Evolutionary conservation across 2,797 vertebrate species (phyloP).

Genomic region (Anabacerthia variegaticeps): DNA sequence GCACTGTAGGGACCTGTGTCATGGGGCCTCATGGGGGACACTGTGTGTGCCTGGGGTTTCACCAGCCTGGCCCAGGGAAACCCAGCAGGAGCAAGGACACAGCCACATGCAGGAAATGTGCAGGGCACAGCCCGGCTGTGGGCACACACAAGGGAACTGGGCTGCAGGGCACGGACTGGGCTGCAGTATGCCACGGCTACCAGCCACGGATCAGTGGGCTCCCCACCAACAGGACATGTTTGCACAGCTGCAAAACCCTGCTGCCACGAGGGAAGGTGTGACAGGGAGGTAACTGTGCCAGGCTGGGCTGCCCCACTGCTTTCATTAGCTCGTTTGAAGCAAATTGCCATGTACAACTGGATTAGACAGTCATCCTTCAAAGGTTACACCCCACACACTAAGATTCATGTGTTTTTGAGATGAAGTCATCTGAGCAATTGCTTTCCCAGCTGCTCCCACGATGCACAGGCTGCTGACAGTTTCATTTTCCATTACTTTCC

Average conservation of each 20-base stretch:
- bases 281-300: not conserved
- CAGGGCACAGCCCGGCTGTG: not conserved
- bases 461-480: not conserved
- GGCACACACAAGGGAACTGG: not conserved
- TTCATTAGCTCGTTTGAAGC: not conserved
- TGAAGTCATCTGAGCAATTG: not conserved
- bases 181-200: not conserved
- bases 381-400: not conserved
- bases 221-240: rapidly evolving
- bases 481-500: not conserved
- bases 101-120: rapidly evolving
- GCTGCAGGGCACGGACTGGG: not conserved
- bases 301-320: not conserved
- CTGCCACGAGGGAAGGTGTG: rapidly evolving
- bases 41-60: rapidly evolving
- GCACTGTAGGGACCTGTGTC: rapidly evolving
- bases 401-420: not conserved
- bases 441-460: not conserved
- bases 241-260: not conserved
- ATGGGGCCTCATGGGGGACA: rapidly evolving
- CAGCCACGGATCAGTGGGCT: rapidly evolving
- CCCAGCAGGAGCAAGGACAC: not conserved
- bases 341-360: not conserved
- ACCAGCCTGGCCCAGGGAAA: not conserved
- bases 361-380: not conserved